Conservation (phyloP, 2,797 vertebrate species). For the Crenichthys baileyi region DNA sequence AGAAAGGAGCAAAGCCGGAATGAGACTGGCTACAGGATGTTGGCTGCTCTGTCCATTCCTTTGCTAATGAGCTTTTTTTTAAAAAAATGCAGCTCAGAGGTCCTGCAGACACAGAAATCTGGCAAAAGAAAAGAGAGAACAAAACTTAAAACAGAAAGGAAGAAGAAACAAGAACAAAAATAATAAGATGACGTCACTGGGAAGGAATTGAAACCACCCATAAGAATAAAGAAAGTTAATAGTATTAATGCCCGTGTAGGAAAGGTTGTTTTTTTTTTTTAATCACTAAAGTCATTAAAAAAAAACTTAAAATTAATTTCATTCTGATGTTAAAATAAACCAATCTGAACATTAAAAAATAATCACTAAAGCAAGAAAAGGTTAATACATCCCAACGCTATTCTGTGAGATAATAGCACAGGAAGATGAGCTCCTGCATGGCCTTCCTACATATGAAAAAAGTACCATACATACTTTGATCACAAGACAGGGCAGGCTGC, state of each 20-base stretch:
- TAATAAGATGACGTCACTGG: neutral
- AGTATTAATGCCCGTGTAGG: neutral
- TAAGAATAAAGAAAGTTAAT: neutral
- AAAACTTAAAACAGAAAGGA: neutral
- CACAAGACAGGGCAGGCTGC: no score
- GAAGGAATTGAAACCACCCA: neutral
- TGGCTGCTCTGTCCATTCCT: conserved; percentile 11
- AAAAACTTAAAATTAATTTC: neutral
- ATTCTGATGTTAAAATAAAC: neutral
- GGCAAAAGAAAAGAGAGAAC: neutral
- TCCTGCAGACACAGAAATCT: conserved; percentile 33
- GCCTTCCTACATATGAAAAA: no score
- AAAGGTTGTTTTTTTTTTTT: no score
- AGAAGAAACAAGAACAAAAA: neutral
- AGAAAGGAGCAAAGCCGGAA: conserved; percentile 4
- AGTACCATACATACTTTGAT: no score
- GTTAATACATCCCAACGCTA: neutral
- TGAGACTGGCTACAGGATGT: conserved; percentile 23
- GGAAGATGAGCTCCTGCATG: no score
- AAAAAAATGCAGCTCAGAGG: conserved; percentile 19
- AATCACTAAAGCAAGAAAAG: neutral
- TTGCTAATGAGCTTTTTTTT: conserved; percentile 43
- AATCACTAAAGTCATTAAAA: neutral
- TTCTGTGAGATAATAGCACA: no score
- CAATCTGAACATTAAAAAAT: neutral